These are phyloP conservation scores for Babylonia areolata DNA, from an alignment of 1,140 invertebrate genomes.

Conservation along the genomic window DNA sequence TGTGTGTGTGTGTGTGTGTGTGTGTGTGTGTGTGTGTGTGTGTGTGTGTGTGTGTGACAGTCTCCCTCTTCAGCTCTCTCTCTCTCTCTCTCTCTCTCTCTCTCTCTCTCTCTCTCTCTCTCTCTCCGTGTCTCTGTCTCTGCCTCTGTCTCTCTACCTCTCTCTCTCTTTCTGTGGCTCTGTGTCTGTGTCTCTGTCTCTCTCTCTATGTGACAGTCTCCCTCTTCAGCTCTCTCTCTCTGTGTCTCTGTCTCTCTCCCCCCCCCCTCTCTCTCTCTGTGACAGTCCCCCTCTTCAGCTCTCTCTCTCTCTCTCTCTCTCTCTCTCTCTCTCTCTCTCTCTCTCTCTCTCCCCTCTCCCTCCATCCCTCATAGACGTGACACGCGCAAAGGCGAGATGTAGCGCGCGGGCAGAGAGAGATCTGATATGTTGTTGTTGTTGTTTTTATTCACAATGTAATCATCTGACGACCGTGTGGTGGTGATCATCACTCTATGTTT, in stretches of 20 bases:
- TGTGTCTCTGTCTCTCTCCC: background rate
- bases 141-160: background rate
- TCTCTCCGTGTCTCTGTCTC: background rate
- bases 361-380: background rate
- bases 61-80: background rate
- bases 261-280: background rate
- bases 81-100: background rate
- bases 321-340: background rate
- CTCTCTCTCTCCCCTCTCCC: background rate
- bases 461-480: no score
- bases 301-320: slow-evolving; percentile 6
- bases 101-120: background rate
- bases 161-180: background rate
- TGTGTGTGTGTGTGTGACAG: no score
- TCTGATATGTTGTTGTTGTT: no score
- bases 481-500: no score
- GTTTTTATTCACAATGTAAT: no score
- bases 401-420: no score
- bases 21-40: no score
- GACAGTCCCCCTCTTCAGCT: background rate
- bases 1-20: no score
- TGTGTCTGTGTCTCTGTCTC: background rate
- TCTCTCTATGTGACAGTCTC: background rate
- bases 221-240: no score
- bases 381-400: no score